Conservation (phyloP, 2,888 invertebrate species). For the Papilio gigon region DNA sequence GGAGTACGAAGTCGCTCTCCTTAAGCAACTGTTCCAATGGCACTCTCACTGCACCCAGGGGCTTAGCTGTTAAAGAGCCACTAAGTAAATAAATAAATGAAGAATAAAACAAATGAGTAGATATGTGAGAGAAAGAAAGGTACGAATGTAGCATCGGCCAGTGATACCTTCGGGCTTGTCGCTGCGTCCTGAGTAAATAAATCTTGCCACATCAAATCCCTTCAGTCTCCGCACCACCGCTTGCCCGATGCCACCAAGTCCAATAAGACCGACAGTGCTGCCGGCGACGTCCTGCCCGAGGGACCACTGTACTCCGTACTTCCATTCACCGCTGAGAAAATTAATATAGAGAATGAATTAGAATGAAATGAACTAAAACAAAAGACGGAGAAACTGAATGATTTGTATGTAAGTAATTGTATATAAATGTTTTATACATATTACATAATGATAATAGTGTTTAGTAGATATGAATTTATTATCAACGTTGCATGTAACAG, state of each 20-base stretch:
- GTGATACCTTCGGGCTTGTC: conserved; percentile 83
- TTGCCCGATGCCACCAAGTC: conserved; percentile 91
- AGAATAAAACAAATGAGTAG: not conserved
- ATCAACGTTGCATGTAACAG: not conserved
- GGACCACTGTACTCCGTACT: conserved; percentile 87
- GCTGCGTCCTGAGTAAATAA: conserved; percentile 89
- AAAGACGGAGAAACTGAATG: too few species aligned
- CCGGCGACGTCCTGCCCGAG: conserved; percentile 89
- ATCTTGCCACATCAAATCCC: conserved; percentile 86
- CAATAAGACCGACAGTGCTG: conserved; percentile 91
- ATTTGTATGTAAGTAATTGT: not conserved
- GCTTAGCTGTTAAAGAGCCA: conserved; percentile 57
- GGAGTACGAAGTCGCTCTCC: conserved; percentile 89
- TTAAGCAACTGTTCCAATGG: conserved; percentile 85
- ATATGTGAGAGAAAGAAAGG: not conserved
- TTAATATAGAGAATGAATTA: conserved; percentile 33
- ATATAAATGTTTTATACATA: not conserved
- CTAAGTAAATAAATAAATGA: not conserved
- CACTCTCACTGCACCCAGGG: conserved; percentile 84
- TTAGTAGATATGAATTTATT: not conserved
- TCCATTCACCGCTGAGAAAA: conserved; percentile 84
- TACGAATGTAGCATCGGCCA: not conserved
- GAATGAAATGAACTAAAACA: not conserved
- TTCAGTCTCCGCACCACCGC: conserved; percentile 87
- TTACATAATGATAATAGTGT: conserved; percentile 2